A percentile compares a stretch with the other conserved stretches of the same genome.
phyloP scores from a whole-genome alignment of 2,797 vertebrate species.

The Gallinago stenura region DNA sequence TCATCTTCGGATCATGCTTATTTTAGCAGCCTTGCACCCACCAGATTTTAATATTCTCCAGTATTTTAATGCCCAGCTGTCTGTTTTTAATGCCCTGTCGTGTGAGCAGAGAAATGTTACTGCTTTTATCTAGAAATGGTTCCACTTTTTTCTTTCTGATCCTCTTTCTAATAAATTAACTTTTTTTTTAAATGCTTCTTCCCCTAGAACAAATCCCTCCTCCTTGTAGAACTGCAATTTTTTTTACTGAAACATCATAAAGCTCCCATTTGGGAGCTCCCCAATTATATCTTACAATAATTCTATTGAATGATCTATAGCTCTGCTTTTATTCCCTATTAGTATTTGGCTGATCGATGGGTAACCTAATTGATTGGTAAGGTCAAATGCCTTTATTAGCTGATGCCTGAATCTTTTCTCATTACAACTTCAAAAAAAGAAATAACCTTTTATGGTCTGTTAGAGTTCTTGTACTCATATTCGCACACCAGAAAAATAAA shows the following conservation, averaged over 20 bases:
- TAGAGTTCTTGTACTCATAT: conserved; percentile 7
- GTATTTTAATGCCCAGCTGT: neutral
- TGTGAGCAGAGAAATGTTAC: neutral
- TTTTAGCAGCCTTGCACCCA: neutral
- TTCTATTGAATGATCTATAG: conserved; percentile 57
- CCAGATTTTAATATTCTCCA: neutral
- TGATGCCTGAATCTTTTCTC: conserved; percentile 57
- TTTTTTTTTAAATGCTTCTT: neutral
- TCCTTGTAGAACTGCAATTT: neutral
- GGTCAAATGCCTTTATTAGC: conserved; percentile 69
- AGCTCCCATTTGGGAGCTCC: conserved; percentile 53
- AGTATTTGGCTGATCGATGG: conserved; percentile 64
- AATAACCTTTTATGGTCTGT: neutral
- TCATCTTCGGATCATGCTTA: neutral
- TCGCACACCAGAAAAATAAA: neutral
- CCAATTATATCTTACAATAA: conserved; percentile 44
- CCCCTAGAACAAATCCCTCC: neutral
- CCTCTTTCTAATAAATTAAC: neutral
- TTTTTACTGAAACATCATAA: conserved; percentile 18
- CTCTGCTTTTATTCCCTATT: conserved; percentile 62
- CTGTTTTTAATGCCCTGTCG: neutral
- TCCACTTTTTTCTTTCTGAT: neutral
- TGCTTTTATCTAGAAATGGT: neutral
- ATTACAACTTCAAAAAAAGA: neutral
- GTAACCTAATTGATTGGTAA: conserved; percentile 62